Evolutionary conservation across 2,888 invertebrate genomes (phyloP), one percentile per base, ranked within the genome.

Genomic region (Sarcophaga subvicina): DNA sequence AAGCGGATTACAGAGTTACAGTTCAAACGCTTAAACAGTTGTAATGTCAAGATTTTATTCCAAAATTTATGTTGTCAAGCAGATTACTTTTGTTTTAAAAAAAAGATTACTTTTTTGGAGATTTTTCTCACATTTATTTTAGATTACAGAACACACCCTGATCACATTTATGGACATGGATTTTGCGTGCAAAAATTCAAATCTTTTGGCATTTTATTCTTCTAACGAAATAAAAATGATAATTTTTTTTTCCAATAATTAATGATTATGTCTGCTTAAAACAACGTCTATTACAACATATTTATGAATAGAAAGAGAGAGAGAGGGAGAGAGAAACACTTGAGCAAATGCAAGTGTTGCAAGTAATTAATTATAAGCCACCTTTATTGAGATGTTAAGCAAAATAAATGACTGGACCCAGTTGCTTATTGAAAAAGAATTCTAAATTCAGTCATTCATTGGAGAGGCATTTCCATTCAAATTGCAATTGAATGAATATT

Each of bases 301-400:
- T 37, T 76, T 60, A 59, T 54, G 37, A 37, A 4, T 67, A 3
- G 1, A n/a, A 70, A 76, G 62, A 17, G 1, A 20, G 4, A 69
- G 12, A 37, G n/a, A n/a, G 2, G 10, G 8, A 37, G 37, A 37
- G 8, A 37, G 10, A 37, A 37, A 37, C 10, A 37, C 37, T 37
- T 37, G 37, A 37, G 8, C 37, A 37, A 37, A 37, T 37, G 66
- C 82, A 76, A 77, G 71, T 83, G 82, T 83, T 83, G 71, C 66
- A 71, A 60, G 14, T 72, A 67, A 54, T 67, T 72, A 67, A 54
- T 67, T 67, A 37, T 60, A 62, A 77, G 60, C 62, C 82, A 71
- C 25, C 64, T 82, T 59, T 69, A 67, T 83, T 67, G 62, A 83
- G 60, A 83, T 77, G 60, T 77, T 25, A 77, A 77, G 49, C 6